Base-by-base conservation (phyloP, 2,797 vertebrate species). In the Phylloscopus collybita region DNA sequence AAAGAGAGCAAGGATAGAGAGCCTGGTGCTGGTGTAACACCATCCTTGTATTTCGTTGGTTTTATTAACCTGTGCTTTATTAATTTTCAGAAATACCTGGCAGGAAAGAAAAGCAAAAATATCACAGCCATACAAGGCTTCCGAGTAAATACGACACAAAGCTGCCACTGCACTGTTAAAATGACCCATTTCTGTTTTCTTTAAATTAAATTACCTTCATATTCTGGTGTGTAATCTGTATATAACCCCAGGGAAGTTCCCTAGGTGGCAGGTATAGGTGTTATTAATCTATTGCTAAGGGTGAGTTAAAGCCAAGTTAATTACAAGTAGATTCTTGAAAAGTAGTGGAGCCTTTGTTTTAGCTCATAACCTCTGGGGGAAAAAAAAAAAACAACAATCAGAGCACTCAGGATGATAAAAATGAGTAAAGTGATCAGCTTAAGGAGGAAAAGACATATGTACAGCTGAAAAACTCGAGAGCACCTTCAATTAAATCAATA, bases 401-500 rank as follows among this genome's bases (percentile, higher is more conserved):
- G 67, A 79, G 81, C 14, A 59, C 53, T 64, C 26, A 85, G 21
- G 22, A 53, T n/a, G 44, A 59, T 72, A 92, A 78, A 92, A 93
- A 83, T 22, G 18, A 90, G 53, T 50, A 50, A 85, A 85, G 49
- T 49, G 30, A 91, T 79, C 44, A 93, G 64, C 65, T 92, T 95
- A 74, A 93, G 88, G 40, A 86, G 49, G 80, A 95, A 95, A 60
- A 90, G 51, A 62, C 30, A 76, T 38, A 80, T 44, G 47, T 70
- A 56, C 44, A 87, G 75, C 32, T 62, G 61, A 83, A 90, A 87
- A 90, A 45, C 42, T 72, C 5, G 47, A 84, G 75, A 81, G 27
- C 20, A 29, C 26, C 44, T 86, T 60, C 85, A 93, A 79, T 95
- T 95, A 96, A 91, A 86, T 80, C 66, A 95, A 80, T 88, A 88